Conservation (phyloP, 2,797 vertebrate species). For the Lepus townsendii region DNA sequence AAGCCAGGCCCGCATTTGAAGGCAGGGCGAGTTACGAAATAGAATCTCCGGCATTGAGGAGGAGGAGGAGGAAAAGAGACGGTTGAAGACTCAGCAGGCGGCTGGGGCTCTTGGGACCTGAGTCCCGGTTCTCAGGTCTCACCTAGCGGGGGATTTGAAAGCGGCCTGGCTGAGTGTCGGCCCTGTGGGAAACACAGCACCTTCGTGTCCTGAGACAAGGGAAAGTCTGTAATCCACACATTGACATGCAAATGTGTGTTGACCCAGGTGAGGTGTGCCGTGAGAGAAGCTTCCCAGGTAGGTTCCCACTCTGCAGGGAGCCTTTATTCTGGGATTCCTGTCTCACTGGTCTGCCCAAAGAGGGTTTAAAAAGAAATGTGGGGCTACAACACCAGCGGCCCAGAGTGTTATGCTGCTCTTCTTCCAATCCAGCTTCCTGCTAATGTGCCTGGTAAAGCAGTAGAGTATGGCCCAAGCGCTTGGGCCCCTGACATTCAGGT, state of each 20-base stretch:
- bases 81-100: not conserved
- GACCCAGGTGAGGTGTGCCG: not conserved
- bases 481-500: too few species aligned
- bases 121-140: not conserved
- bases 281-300: not conserved
- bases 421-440: too few species aligned
- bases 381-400: too few species aligned
- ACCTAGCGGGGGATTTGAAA: not conserved
- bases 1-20: not conserved
- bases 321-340: not conserved
- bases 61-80: not conserved
- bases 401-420: too few species aligned
- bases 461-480: too few species aligned
- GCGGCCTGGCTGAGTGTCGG: not conserved
- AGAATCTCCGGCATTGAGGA: not conserved
- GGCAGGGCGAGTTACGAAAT: not conserved
- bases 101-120: not conserved
- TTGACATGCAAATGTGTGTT: conserved; percentile 42
- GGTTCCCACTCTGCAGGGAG: not conserved
- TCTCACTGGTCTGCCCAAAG: not conserved
- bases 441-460: too few species aligned
- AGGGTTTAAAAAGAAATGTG: not conserved
- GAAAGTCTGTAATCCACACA: not conserved
- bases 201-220: conserved; percentile 23
- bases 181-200: not conserved